Base-by-base conservation (phyloP, 2,888 invertebrate genomes). In the Siphlonurus alternatus region DNA sequence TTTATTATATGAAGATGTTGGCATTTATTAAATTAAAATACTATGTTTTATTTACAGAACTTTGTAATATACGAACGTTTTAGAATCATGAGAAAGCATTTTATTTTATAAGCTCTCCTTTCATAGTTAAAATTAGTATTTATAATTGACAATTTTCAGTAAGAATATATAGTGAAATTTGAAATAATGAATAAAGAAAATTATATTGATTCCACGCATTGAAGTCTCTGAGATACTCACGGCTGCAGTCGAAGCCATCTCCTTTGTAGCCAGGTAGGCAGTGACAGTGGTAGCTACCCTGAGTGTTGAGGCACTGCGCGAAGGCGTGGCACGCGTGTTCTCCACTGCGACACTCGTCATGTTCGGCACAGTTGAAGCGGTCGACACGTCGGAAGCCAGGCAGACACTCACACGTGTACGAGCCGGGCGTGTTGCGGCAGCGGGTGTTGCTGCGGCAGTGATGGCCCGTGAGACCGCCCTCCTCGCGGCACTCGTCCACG, bases 401-500 rank as follows among this genome's bases (percentile, higher is more conserved):
- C 70, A 87, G 79, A 76, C 93, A 93, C 77, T 89, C 86, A 77
- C 93, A 93, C 68, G 84, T 81, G 77, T 92, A 93, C 68, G 87
- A 84, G 66, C 93, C 92, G 64, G 83, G 79, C 59, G 86, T 86
- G 78, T 93, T 93, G 68, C 89, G 84, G 75, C 93, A 93, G 68
- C 81, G 81, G 64, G 91, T 90, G 79, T 91, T 89, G 68, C 84
- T 83, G 75, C 88, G 86, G 76, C 93, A 93, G 77, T 92, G 89
- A 76, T 92, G 89, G 22, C 91, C 89, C 72, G 85, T 83, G 63
- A 84, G 79, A 19, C 86, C 88, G 61, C 89, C 91, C 69, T 85
- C 83, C 71, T 84, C 82, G 72, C 83, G 81, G 75, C 93, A 93
- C 78, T 93, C 93, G 75, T 93, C 87, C 69, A 91, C 84, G 78